Evolutionary conservation across 30 jellyfish, hydroid and myxozoan species (phyloP).

Genomic region (Sanderia malayensis): DNA sequence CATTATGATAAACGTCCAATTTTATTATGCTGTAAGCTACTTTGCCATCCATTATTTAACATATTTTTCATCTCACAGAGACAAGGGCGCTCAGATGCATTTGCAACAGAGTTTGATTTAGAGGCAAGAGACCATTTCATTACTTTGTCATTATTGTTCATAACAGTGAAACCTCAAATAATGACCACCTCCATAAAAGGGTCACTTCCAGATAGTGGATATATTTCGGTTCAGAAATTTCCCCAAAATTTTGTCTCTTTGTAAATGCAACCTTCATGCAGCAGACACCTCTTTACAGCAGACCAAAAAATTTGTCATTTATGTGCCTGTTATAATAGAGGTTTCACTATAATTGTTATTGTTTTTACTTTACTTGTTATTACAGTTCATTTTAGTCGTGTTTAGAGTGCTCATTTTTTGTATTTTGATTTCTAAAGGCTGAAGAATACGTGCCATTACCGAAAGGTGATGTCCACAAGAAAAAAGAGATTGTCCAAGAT

Average conservation of each 20-base stretch:
- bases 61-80: conserved; percentile 40
- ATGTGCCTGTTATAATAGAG: too few relatives aligned
- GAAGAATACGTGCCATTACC: conserved; percentile 98
- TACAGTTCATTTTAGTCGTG: too few relatives aligned
- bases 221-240: neutral
- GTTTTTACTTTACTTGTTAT: too few relatives aligned
- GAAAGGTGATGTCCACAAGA: conserved; percentile 95
- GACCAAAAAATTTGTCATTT: too few relatives aligned
- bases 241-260: neutral
- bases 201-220: neutral
- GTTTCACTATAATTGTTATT: too few relatives aligned
- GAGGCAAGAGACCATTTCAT: too few relatives aligned
- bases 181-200: neutral
- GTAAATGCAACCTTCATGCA: too few relatives aligned
- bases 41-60: neutral
- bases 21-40: too few relatives aligned
- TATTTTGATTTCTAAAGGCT: conserved; percentile 41
- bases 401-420: too few relatives aligned
- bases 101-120: conserved; percentile 93
- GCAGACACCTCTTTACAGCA: too few relatives aligned
- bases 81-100: conserved; percentile 97
- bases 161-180: neutral
- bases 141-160: neutral
- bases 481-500: conserved; percentile 96
- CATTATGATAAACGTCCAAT: too few relatives aligned